These are phyloP conservation scores for Anhinga rufa DNA, from an alignment of 2,113 vertebrate genomes.

Conservation along the genomic window DNA sequence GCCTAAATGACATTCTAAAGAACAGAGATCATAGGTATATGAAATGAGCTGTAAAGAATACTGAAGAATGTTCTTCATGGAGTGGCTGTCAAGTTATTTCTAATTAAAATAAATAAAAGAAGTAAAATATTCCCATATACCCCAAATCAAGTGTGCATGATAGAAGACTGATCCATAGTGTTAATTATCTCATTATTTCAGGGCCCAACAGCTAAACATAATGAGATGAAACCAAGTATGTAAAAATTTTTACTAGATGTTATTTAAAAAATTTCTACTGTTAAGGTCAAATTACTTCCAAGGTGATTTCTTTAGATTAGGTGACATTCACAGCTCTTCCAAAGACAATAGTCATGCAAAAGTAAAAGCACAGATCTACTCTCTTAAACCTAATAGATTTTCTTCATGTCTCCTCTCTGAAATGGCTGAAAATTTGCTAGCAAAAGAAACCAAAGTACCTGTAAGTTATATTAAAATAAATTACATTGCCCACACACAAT, in stretches of 20 bases:
- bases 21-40: not conserved
- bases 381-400: not conserved
- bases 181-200: constrained; percentile 1
- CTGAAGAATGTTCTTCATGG: not conserved
- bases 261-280: not conserved
- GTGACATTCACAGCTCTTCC: not conserved
- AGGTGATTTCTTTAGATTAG: not conserved
- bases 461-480: not conserved
- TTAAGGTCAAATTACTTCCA: not conserved
- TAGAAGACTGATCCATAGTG: not conserved
- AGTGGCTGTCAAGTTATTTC: not conserved
- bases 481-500: not conserved
- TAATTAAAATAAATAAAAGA: constrained; percentile 16
- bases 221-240: not conserved
- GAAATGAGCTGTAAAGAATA: not conserved
- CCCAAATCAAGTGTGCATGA: not conserved
- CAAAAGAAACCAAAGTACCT: not conserved
- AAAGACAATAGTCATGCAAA: not conserved
- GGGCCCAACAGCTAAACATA: not conserved
- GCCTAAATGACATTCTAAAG: not conserved
- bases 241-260: not conserved
- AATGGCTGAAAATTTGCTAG: not conserved
- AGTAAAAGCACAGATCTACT: not conserved
- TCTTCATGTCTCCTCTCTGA: not conserved
- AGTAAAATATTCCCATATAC: not conserved